phyloP scores from a whole-genome alignment of 2,113 vertebrate species.

The Microtus oregoni region DNA sequence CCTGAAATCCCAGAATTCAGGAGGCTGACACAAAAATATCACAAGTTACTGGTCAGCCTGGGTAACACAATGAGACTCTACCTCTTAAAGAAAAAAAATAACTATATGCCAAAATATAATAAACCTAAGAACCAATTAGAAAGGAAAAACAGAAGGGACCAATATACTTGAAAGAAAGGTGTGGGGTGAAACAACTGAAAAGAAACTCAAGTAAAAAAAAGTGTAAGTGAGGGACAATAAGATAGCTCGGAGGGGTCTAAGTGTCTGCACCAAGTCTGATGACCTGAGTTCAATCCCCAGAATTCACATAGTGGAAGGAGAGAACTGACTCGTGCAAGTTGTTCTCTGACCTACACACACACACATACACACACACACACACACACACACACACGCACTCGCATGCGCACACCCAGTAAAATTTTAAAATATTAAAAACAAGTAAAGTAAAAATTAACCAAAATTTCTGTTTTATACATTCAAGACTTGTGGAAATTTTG shows the following conservation, averaged over 20 bases:
- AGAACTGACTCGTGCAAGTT: background rate
- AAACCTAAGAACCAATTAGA: constrained; percentile 6
- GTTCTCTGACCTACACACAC: background rate
- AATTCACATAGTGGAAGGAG: background rate
- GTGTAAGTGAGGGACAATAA: background rate
- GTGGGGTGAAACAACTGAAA: background rate
- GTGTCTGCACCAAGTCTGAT: background rate
- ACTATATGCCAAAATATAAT: background rate
- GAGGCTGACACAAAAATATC: background rate
- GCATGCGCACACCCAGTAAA: too few relatives aligned
- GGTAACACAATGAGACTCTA: background rate
- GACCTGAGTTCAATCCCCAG: background rate
- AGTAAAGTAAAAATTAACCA: background rate
- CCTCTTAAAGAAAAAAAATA: background rate
- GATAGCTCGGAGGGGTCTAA: background rate
- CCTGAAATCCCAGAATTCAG: background rate
- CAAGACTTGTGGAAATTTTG: constrained; percentile 40
- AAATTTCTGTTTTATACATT: constrained; percentile 48
- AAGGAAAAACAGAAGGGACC: constrained; percentile 9
- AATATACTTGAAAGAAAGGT: constrained; percentile 52
- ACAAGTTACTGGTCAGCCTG: background rate
- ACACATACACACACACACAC: background rate
- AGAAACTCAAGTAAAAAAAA: constrained; percentile 31
- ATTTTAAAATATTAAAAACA: background rate
- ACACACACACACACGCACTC: background rate